Evolutionary conservation across 2,113 vertebrate species (phyloP).

Genomic region (Heteronetta atricapilla): DNA sequence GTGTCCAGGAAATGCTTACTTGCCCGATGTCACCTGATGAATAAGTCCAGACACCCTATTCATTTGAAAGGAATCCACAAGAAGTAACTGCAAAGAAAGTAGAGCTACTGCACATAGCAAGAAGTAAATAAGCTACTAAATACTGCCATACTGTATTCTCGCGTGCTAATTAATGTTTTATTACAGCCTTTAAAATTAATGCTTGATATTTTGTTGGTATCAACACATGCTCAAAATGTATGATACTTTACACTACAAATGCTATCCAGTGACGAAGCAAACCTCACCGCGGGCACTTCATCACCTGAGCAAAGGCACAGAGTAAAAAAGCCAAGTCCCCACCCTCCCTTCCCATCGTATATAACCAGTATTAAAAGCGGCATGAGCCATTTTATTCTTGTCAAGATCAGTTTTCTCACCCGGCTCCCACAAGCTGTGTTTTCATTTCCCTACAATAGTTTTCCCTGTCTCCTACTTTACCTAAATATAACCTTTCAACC

Average conservation of each 20-base stretch:
- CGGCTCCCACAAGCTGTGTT: neutral
- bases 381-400: neutral
- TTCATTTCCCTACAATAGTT: neutral
- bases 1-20: neutral
- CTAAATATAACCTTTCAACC: neutral
- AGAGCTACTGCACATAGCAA: neutral
- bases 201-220: neutral
- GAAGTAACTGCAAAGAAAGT: neutral
- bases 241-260: neutral
- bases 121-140: constrained; percentile 1
- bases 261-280: accelerated
- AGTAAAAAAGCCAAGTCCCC: neutral
- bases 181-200: neutral
- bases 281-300: accelerated
- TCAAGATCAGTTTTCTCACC: neutral
- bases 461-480: neutral
- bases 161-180: neutral
- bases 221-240: neutral
- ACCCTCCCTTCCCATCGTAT: neutral
- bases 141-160: neutral
- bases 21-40: neutral
- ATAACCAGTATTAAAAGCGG: neutral
- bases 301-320: neutral
- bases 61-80: neutral
- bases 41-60: neutral